Percentiles rank a stretch among this genome's conserved stretches.
phyloP scores from a whole-genome alignment of 2,113 vertebrate species.

The Gulo gulo region DNA sequence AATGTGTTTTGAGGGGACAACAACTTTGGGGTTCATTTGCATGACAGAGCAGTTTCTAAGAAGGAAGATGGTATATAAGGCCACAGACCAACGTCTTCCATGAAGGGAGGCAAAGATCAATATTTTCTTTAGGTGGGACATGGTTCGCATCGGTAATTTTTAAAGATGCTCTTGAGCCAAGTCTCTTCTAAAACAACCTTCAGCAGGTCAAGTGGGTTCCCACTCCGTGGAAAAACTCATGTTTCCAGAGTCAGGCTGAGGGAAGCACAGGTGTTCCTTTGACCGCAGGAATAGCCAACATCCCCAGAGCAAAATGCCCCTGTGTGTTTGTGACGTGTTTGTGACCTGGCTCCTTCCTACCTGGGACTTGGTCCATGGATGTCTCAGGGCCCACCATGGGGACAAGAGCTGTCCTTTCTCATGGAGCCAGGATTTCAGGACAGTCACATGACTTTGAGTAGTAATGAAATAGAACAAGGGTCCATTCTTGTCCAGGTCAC shows the following conservation, averaged over 20 bases:
- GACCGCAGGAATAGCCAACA: not conserved
- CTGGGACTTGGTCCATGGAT: too few species aligned
- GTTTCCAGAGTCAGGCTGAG: not conserved
- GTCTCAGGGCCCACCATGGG: not conserved
- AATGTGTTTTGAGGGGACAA: fast-evolving
- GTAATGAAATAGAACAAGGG: not conserved
- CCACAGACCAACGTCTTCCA: not conserved
- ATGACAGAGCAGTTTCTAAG: not conserved
- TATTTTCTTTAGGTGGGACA: fast-evolving
- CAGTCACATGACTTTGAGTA: not conserved
- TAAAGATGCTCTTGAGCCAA: not conserved
- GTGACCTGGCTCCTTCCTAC: not conserved
- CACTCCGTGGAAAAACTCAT: not conserved
- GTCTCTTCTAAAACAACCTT: fast-evolving
- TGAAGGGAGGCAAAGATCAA: fast-evolving
- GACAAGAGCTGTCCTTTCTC: not conserved
- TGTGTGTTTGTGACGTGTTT: fast-evolving
- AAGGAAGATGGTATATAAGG: too few species aligned
- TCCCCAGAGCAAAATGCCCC: not conserved
- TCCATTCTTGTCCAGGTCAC: not conserved
- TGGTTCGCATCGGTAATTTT: not conserved
- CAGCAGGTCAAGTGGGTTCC: fast-evolving
- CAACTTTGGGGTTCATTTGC: not conserved
- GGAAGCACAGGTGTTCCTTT: fast-evolving
- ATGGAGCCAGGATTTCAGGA: not conserved